Evolutionary conservation across 2,888 invertebrate species (phyloP), one percentile per base, ranked within the genome.

Genomic region (Cephus sareptanus): DNA sequence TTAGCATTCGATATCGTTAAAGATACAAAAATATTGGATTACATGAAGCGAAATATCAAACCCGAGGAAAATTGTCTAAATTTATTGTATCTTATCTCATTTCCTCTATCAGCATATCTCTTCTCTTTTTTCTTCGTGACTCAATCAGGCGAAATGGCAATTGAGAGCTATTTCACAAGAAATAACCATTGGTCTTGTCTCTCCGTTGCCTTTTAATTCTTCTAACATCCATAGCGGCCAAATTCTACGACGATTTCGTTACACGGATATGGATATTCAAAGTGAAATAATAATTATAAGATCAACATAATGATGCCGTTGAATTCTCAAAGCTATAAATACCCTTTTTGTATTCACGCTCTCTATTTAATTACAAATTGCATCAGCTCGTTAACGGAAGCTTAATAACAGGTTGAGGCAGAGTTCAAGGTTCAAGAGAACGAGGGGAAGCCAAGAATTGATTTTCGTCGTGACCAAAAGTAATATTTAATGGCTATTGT

Each of bases 281-380:
- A 6, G 15, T 15, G 15, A 15, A 40, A 40, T 40, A 40, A 40
- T 40, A 40, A 40, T 6, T 15, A 15, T 40, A 40, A 40, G 6
- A 40, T 40, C 6, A 40, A 4, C 15, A 15, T 15, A 40, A 40
- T 15, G 40, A 40, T 40, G 15, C 4, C 40, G 40, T 40, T 15
- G 15, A 40, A 1, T 40, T 15, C 40, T 15, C 40, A 40, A 15
- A 40, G 40, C 15, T 15, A 15, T 40, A 40, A 40, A 40, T 40
- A 15, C 40, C 4, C 40, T 40, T 15, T 40, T 40, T 40, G 4
- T 40, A 40, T 40, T 15, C 1, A 6, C 40, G 40, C 40, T 40
- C n/a, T 70, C 70, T 6, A 33, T 30, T 31, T n/a, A 74, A 74
- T 74, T 35, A 34, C 74, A 34, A 74, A 74, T 74, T 34, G 34